Evolutionary conservation across 1,140 invertebrate species (phyloP).

Genomic region (Drosophila setifemur): DNA sequence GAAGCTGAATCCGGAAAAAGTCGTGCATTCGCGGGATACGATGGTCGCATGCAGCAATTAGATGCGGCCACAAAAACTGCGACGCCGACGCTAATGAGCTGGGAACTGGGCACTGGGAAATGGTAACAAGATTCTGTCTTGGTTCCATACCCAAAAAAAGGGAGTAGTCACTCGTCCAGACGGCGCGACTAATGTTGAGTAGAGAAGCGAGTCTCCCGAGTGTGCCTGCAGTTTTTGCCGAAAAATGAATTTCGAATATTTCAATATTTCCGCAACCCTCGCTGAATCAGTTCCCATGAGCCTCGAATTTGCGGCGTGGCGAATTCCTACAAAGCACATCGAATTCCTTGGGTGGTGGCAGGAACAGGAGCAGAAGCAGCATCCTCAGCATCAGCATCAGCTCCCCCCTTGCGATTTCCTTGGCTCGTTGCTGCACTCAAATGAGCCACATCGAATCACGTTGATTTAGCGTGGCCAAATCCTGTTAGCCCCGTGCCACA

Average conservation of each 20-base stretch:
- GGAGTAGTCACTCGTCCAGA: slow-evolving; percentile 31
- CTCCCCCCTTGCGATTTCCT: slow-evolving; percentile 16
- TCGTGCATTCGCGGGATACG: slow-evolving; percentile 4
- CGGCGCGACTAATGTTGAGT: slow-evolving; percentile 48
- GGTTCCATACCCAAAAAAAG: slow-evolving; percentile 2
- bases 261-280: slow-evolving; percentile 66
- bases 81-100: slow-evolving; percentile 69
- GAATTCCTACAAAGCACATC: slow-evolving; percentile 73
- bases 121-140: slow-evolving; percentile 35
- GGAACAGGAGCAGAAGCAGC: no score
- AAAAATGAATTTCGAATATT: slow-evolving; percentile 77
- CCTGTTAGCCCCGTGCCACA: slow-evolving; percentile 72
- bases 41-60: slow-evolving; percentile 74
- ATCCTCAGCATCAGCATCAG: no score
- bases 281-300: slow-evolving; percentile 60
- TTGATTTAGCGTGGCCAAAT: slow-evolving; percentile 80
- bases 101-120: slow-evolving; percentile 65
- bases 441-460: slow-evolving; percentile 73
- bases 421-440: slow-evolving; percentile 64
- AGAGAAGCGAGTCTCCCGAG: slow-evolving; percentile 1
- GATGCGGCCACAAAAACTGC: slow-evolving; percentile 67
- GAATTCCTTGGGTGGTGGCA: slow-evolving; percentile 67
- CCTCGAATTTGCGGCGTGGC: slow-evolving; percentile 66
- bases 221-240: slow-evolving; percentile 16
- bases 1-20: slow-evolving; percentile 26